Evolutionary conservation across 2,888 invertebrate genomes (phyloP).

Genomic region (Euzophera pinguis): DNA sequence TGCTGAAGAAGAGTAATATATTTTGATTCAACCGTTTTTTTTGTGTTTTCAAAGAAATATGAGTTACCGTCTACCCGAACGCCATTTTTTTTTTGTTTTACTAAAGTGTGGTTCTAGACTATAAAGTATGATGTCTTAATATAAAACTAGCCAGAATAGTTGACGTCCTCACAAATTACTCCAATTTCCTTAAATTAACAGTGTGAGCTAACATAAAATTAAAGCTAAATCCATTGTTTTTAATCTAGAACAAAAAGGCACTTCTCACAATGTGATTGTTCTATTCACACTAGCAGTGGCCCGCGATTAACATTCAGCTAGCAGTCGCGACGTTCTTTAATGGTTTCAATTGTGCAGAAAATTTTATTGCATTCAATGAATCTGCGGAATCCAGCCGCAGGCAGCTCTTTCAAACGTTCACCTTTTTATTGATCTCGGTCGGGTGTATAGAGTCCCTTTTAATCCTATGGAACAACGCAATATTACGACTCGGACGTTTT

Average conservation of each 20-base stretch:
- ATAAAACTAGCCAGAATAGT: no score
- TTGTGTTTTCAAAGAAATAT: no score
- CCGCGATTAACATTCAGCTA: slow-evolving; percentile 69
- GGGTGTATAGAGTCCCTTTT: not conserved
- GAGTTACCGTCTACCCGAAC: no score
- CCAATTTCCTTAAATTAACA: not conserved
- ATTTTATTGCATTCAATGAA: slow-evolving; percentile 75
- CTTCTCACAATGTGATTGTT: slow-evolving; percentile 66
- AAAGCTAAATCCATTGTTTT: slow-evolving; percentile 41
- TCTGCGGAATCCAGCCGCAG: slow-evolving; percentile 49
- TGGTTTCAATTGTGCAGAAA: slow-evolving; percentile 77
- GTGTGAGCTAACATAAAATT: slow-evolving; percentile 23
- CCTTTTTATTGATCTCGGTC: slow-evolving; percentile 45
- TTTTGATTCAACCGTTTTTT: no score
- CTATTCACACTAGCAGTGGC: slow-evolving; percentile 60
- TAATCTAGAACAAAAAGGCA: slow-evolving; percentile 47
- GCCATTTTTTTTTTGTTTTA: no score
- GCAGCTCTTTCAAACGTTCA: slow-evolving; percentile 46
- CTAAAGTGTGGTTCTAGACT: no score
- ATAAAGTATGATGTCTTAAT: no score
- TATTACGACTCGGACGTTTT: no score
- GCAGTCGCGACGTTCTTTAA: slow-evolving; percentile 63
- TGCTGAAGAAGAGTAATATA: no score
- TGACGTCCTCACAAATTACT: no score
- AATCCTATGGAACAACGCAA: no score